These are phyloP conservation scores for Drosophila pseudotalamancana DNA, from an alignment of 2,888 invertebrate species.

Conservation along the genomic window DNA sequence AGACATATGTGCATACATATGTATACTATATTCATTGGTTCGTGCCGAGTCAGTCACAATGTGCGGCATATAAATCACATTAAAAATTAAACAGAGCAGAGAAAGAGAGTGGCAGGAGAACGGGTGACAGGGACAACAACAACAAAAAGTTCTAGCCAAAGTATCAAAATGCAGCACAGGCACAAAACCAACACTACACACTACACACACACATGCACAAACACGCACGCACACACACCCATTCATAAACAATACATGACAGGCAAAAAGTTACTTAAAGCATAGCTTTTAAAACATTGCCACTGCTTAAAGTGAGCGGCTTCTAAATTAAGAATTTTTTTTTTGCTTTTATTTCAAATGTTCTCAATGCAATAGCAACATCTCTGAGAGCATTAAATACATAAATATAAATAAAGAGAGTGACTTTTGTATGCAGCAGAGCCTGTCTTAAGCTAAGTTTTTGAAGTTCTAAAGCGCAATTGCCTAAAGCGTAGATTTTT, in stretches of 20 bases:
- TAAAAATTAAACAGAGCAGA: constrained; percentile 68
- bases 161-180: constrained; percentile 37
- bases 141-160: constrained; percentile 13
- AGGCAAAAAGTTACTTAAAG: constrained; percentile 10
- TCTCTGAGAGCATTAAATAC: not conserved
- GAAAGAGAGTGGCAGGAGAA: not conserved
- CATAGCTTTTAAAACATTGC: constrained; percentile 1
- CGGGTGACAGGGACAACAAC: constrained; percentile 2
- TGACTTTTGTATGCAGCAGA: not conserved
- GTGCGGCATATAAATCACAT: constrained; percentile 70
- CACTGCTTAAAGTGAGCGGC: not conserved
- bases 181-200: constrained; percentile 11
- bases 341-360: not conserved
- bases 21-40: constrained; percentile 13
- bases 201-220: not conserved
- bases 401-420: no score
- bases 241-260: not conserved
- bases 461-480: not conserved
- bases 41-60: constrained; percentile 51
- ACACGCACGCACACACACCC: not conserved
- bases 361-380: not conserved
- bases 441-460: not conserved
- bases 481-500: no score
- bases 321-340: not conserved
- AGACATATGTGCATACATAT: not conserved